A percentile compares a stretch with the other conserved stretches of the same genome.
These are phyloP conservation scores for Melieria picta DNA, from an alignment of 2,888 invertebrate genomes.

Conservation along the genomic window DNA sequence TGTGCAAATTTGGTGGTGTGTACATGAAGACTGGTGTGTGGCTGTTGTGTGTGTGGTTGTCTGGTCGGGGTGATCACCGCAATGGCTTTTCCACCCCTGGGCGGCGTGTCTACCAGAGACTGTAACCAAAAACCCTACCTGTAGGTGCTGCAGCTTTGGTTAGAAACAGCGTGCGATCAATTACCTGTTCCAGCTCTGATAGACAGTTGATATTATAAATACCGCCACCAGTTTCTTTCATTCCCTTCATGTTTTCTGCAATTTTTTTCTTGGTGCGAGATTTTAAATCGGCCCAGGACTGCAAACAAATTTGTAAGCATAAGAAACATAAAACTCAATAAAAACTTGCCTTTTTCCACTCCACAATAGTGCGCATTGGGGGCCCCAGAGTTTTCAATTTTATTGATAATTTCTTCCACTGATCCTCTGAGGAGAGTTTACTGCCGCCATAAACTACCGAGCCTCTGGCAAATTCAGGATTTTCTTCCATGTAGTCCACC, in stretches of 20 bases:
- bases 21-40: not conserved
- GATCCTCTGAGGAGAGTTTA: slow-evolving; percentile 9
- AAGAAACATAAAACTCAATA: no score
- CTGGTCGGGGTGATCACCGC: no score
- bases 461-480: slow-evolving; percentile 12
- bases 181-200: slow-evolving; percentile 9
- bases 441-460: slow-evolving; percentile 15
- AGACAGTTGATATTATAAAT: not conserved
- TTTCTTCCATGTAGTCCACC: slow-evolving; percentile 21
- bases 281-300: no score
- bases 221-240: slow-evolving; percentile 6
- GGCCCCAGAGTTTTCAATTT: no score
- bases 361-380: not conserved
- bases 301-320: no score
- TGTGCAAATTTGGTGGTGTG: not conserved
- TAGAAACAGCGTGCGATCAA: slow-evolving; percentile 5
- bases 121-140: no score
- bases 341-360: slow-evolving; percentile 28
- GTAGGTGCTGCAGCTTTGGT: not conserved
- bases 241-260: not conserved
- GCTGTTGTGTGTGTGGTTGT: no score
- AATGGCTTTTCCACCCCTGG: no score
- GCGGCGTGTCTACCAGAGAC: no score
- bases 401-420: slow-evolving; percentile 9
- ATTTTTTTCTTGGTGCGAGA: slow-evolving; percentile 18